Base-by-base conservation (phyloP, 2,888 invertebrate genomes). In the Pinctada fucata region DNA sequence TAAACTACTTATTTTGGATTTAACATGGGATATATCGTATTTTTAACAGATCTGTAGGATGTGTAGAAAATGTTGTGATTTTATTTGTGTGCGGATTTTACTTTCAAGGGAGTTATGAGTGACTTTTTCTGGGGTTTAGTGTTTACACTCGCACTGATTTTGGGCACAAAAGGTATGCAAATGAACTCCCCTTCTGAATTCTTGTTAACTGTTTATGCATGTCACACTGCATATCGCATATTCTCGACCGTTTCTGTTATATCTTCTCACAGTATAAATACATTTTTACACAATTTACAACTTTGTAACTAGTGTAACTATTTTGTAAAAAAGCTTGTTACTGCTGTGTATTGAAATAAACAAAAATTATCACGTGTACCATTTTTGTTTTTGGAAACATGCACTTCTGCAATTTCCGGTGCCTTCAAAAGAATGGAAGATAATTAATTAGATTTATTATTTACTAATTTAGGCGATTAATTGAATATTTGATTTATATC, bases 161-260 rank as follows among this genome's bases (percentile, higher is more conserved):
- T 65, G 50, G 66, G 63, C 65, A 74, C 74, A 74, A 65, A 74
- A 74, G 74, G 74, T 74, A 74, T 66, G 74, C 66, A 66, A 74
- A 74, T 74, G 65, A 64, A 66, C 50, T 49, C 65, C 65, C 74
- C 48, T 68, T 68, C 48, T 31, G 72, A 13, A 6, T 72, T 72
- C 66, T n/a, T 10, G 49, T 52, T 4, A 58, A 71, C 13, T 48
- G 8, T 13, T n/a, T 45, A 31, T 13, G 48, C 4, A 16, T 47
- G 51, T 52, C 52, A 16, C 45, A 4, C 16, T 47, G 13, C 8
- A 69, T 69, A 13, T 13, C 10, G 4, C 47, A 69, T 69, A 10
- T 2, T 47, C 47, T 71, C 52, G 13, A n/a, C 13, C 10, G 47
- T 70, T 71, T 50, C 45, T 3, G 5, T 51, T 71, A 13, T 13